phyloP scores from a whole-genome alignment of 2,888 invertebrate genomes.

The Volucella bombylans region DNA sequence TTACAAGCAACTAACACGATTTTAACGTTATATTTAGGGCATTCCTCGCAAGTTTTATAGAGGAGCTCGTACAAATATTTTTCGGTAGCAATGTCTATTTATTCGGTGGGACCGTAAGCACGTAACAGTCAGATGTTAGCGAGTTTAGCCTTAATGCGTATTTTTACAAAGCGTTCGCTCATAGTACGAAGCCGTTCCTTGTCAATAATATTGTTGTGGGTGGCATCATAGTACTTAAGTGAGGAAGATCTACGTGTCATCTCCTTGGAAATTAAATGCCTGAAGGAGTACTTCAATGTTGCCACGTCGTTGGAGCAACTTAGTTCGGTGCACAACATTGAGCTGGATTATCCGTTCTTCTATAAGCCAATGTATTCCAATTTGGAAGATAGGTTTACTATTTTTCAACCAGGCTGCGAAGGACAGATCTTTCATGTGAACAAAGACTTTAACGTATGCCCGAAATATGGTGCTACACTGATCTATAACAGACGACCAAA shows the following conservation, averaged over 20 bases:
- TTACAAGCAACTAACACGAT: too few relatives aligned
- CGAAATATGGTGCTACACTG: slow-evolving; percentile 93
- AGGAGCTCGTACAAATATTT: too few relatives aligned
- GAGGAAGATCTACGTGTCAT: slow-evolving; percentile 96
- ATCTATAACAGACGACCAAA: slow-evolving; percentile 93
- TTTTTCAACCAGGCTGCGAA: slow-evolving; percentile 93
- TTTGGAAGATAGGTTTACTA: slow-evolving; percentile 96
- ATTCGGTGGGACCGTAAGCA: too few relatives aligned
- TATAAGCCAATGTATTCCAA: slow-evolving; percentile 95
- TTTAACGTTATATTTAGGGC: too few relatives aligned
- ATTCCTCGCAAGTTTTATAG: too few relatives aligned
- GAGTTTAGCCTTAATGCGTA: too few relatives aligned
- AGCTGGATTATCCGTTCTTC: slow-evolving; percentile 96
- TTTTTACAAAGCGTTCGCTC: too few relatives aligned
- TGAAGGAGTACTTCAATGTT: slow-evolving; percentile 91
- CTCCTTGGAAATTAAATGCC: slow-evolving; percentile 91
- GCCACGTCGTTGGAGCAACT: slow-evolving; percentile 93
- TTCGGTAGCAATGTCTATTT: too few relatives aligned
- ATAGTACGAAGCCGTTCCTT: slow-evolving; percentile 87
- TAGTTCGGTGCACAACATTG: slow-evolving; percentile 88
- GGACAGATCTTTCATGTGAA: slow-evolving; percentile 95
- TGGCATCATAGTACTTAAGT: slow-evolving; percentile 93
- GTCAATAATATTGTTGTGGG: slow-evolving; percentile 85
- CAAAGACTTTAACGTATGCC: slow-evolving; percentile 93
- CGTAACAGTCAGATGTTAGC: too few relatives aligned